Evolutionary conservation across 2,113 vertebrate species (phyloP), one percentile per base, ranked within the genome.

Genomic region (Otocyon megalotis): DNA sequence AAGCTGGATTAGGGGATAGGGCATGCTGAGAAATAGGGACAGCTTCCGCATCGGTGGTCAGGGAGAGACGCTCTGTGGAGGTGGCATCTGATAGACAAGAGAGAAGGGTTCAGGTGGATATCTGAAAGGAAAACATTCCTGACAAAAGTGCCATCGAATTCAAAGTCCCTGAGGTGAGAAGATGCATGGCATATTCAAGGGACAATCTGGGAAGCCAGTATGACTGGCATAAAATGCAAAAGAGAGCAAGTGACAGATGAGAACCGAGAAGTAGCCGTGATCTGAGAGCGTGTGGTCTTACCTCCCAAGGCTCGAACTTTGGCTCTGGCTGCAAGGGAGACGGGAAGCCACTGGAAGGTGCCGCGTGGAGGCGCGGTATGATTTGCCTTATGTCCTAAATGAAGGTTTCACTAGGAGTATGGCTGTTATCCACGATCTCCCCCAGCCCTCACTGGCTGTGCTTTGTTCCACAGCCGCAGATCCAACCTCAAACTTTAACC

Each of bases 401-500:
- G 65, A 77, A 5, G 80, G 63, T 74, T 88, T 91, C 72, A 26
- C 50, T 80, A 28, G 24, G 88, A 30, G 62, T 81, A 28, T 19
- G 30, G 22, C 62, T 58, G 62, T 53, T 83, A 1, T 60, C 53
- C 37, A 24, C 4, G 2, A 7, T 48, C 8, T 7, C 12, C 2
- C 20, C 19, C 11, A 24, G 14, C 24, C 35, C 54, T 96, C 62
- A 43, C 43, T 32, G 32, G 56, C 48, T 60, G 80, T 67, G 22
- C 24, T 97, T 95, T 87, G 50, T 96, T 87, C n/a, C 13, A 1
- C 6, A 93, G 54, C 35, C 48, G 72, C 67, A 94, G 14, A 89
- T 28, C n/a, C 20, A 86, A 56, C 69, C 43, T 84, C 17, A 81
- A 2, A 54, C 11, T 80, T 92, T 79, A 89, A 79, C 50, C 58